These are phyloP conservation scores for Natrix natrix DNA, from an alignment of 2,797 vertebrate genomes.

Conservation along the genomic window DNA sequence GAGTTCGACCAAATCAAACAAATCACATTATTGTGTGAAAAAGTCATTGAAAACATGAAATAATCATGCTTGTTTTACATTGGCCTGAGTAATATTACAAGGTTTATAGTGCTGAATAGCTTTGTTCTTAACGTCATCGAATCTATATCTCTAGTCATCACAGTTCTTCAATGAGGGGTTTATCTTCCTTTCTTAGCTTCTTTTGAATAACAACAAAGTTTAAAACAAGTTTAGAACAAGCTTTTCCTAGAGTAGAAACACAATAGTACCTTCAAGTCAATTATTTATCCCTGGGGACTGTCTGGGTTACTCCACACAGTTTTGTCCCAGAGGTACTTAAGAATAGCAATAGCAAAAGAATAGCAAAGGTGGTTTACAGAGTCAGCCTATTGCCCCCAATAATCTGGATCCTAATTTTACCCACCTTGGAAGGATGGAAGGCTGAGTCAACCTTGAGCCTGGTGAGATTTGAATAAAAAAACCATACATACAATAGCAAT, in stretches of 20 bases:
- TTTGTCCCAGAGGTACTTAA: background rate
- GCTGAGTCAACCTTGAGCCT: too few species aligned
- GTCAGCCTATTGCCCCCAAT: too few species aligned
- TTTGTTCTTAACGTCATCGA: background rate
- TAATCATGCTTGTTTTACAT: background rate
- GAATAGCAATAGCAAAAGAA: too few species aligned
- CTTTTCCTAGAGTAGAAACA: background rate
- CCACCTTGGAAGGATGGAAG: too few species aligned
- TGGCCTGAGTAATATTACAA: background rate
- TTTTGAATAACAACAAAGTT: background rate
- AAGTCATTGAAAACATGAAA: background rate
- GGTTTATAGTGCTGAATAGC: background rate
- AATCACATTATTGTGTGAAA: background rate
- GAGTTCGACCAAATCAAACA: background rate
- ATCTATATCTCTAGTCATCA: background rate
- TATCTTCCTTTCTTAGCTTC: background rate
- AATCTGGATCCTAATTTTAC: too few species aligned
- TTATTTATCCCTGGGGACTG: background rate
- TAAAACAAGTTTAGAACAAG: background rate
- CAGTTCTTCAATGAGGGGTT: background rate
- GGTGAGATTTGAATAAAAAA: too few species aligned
- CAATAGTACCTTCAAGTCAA: background rate
- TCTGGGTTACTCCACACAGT: background rate
- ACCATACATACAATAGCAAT: too few species aligned
- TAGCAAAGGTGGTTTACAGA: too few species aligned